phyloP scores from a whole-genome alignment of 2,797 vertebrate species.

The Pempheris klunzingeri region DNA sequence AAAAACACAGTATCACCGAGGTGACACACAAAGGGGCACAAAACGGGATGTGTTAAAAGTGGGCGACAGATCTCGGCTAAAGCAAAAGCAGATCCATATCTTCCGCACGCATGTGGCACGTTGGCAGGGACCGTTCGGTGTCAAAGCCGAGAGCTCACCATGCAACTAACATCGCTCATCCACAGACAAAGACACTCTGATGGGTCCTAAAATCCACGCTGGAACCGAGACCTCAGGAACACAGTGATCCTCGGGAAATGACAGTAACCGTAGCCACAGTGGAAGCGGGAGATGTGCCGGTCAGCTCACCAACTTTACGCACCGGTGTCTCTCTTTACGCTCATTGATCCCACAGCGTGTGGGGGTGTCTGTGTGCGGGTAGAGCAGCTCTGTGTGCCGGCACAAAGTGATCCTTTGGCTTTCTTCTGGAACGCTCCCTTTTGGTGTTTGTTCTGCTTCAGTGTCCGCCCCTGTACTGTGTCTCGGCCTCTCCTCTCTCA shows the following conservation, averaged over 20 bases:
- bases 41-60: constrained; percentile 24
- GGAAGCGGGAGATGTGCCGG: constrained; percentile 1
- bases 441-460: not conserved
- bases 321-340: constrained; percentile 27
- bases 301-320: constrained; percentile 66
- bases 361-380: constrained; percentile 16
- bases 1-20: constrained; percentile 14
- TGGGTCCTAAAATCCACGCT: constrained; percentile 63
- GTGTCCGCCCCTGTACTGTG: constrained; percentile 16
- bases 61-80: constrained; percentile 62
- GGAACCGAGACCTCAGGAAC: constrained; percentile 35
- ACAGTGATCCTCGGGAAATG: constrained; percentile 19
- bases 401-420: constrained; percentile 51
- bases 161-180: constrained; percentile 59
- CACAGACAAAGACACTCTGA: constrained; percentile 58
- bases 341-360: constrained; percentile 37
- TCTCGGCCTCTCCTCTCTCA: constrained; percentile 19
- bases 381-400: constrained; percentile 19
- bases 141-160: constrained; percentile 40
- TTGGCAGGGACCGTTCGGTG: constrained; percentile 52
- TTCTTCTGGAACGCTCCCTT: constrained; percentile 27
- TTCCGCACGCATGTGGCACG: constrained; percentile 56
- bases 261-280: constrained; percentile 9
- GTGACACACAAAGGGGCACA: not conserved
- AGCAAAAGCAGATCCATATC: constrained; percentile 77